Evolutionary conservation across 2,888 invertebrate genomes (phyloP), one percentile per base, ranked within the genome.

Genomic region (Tolmerus cingulatus): DNA sequence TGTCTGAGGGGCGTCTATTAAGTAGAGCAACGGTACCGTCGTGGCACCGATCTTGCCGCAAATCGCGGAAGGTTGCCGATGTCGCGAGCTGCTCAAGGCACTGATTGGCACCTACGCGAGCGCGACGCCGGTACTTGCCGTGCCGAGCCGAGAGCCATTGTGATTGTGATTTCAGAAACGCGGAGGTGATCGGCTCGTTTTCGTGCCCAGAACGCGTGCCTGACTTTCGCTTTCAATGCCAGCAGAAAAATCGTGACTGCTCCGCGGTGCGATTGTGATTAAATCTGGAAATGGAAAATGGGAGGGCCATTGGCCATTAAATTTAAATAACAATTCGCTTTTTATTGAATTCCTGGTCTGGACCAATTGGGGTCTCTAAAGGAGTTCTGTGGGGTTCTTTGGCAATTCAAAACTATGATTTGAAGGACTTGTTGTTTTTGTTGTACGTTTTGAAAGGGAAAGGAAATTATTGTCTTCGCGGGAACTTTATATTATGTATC

Each of bases 161-260:
- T 23, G 23, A 57, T 57, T 57, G 23, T 57, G 16, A 57, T 57
- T 23, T 23, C 12, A 57, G 57, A 23, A 57, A 57, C 57, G 14
- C 66, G 66, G 66, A 66, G 66, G 66, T 66, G 66, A 12, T 7
- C 51, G 16, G 55, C 27, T 66, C 12, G 12, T 23, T 51, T 51
- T 66, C 79, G 79, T 79, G 51, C 79, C 51, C 51, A 46, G 79
- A 79, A 79, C 79, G 79, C 79, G 79, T 79, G 79, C 79, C 79
- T 51, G 43, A 79, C 79, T 79, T 51, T 79, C 79, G 40, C 51
- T 34, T 79, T 79, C 79, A 79, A 79, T 79, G 79, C 51, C 79
- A 79, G 27, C 34, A 79, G 30, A 12, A 14, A 79, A 79, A 27
- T 30, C 79, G 51, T 79, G 79, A 79, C 23, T 79, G 14, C 51